Conservation (phyloP, 1,140 invertebrate genomes). For the Mycetomoellerius zeteki region DNA sequence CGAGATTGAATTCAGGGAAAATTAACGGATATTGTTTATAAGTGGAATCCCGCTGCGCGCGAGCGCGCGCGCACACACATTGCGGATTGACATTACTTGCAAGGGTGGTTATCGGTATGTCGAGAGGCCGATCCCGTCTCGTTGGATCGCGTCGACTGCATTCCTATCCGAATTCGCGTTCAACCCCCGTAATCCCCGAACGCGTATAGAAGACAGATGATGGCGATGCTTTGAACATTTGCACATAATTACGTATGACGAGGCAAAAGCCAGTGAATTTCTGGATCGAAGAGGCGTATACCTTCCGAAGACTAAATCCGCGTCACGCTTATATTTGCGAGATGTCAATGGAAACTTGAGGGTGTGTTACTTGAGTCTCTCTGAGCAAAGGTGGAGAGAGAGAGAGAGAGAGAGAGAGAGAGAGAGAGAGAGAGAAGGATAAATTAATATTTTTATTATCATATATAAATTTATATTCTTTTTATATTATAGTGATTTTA, state of each 20-base stretch:
- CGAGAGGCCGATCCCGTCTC: constrained; percentile 36
- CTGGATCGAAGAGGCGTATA: neutral
- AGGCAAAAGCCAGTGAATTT: constrained; percentile 39
- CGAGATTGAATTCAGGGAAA: constrained; percentile 68
- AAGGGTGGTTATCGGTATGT: constrained; percentile 64
- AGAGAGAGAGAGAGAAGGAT: neutral
- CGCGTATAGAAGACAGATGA: constrained; percentile 34
- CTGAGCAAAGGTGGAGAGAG: neutral
- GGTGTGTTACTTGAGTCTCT: too few species aligned
- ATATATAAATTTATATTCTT: neutral
- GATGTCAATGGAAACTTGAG: neutral
- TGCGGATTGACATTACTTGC: constrained; percentile 64
- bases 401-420: too few species aligned
- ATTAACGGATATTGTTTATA: constrained; percentile 74
- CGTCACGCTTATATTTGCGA: constrained; percentile 12
- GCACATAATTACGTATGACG: constrained; percentile 57
- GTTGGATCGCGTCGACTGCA: constrained; percentile 44
- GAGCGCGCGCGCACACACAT: neutral
- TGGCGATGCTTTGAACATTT: constrained; percentile 46
- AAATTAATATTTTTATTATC: constrained; percentile 7
- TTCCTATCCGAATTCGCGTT: constrained; percentile 39
- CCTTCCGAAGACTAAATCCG: neutral
- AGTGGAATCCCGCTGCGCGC: constrained; percentile 32
- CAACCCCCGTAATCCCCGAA: constrained; percentile 45
- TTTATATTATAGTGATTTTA: neutral